Conservation (phyloP, 2,113 vertebrate species). For the Ictidomys tridecemlineatus region DNA sequence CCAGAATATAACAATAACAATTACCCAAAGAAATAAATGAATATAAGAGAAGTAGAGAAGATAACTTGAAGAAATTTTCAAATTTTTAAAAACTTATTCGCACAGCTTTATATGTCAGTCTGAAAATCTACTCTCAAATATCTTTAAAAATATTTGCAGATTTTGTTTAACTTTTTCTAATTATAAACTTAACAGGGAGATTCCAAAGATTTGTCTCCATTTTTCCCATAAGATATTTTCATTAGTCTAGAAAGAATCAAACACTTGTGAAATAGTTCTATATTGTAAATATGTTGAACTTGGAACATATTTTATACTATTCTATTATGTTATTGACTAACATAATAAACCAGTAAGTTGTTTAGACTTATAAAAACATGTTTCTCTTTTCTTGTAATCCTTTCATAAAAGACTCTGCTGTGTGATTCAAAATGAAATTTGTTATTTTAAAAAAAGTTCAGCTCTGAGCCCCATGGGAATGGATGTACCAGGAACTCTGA, state of each 20-base stretch:
- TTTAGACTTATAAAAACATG: neutral
- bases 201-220: neutral
- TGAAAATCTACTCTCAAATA: neutral
- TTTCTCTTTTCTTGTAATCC: neutral
- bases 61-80: neutral
- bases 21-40: too few relatives aligned
- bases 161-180: neutral
- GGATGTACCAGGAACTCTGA: neutral
- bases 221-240: neutral
- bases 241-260: neutral
- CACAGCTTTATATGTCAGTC: neutral
- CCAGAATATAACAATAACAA: neutral
- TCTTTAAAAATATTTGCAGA: neutral
- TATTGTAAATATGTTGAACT: neutral
- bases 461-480: neutral
- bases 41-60: neutral
- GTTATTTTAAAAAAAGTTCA: neutral
- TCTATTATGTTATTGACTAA: neutral
- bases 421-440: neutral
- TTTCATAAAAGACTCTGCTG: neutral
- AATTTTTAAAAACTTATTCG: neutral
- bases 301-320: neutral
- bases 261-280: neutral
- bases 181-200: neutral
- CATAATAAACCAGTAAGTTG: neutral